Evolutionary conservation across 2,888 invertebrate species (phyloP).

Genomic region (Cylindroiulus punctatus): DNA sequence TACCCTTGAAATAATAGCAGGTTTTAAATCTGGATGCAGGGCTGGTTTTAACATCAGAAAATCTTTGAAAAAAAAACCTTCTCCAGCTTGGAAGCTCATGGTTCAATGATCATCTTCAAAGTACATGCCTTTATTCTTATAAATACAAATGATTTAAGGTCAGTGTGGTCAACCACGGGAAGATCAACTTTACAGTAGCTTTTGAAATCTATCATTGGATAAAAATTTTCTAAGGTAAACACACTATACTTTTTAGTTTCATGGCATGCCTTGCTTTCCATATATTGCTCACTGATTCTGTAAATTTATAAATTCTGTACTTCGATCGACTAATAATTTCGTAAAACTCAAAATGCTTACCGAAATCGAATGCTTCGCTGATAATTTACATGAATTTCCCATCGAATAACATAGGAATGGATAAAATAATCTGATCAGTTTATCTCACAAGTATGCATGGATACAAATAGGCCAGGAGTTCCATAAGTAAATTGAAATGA

Average conservation of each 20-base stretch:
- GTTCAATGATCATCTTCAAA: neutral
- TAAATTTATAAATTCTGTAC: too few relatives aligned
- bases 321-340: too few relatives aligned
- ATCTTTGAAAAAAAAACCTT: neutral
- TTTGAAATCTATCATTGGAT: neutral
- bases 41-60: neutral
- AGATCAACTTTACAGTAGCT: neutral
- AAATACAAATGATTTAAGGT: neutral
- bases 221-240: neutral
- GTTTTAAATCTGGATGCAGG: neutral
- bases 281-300: too few relatives aligned
- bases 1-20: neutral
- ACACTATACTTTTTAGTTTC: neutral
- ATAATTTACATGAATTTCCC: too few relatives aligned
- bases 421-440: too few relatives aligned
- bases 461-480: too few relatives aligned
- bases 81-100: neutral
- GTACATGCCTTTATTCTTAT: neutral
- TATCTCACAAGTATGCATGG: too few relatives aligned
- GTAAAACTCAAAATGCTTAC: too few relatives aligned
- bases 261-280: too few relatives aligned
- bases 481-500: too few relatives aligned
- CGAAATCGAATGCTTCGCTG: too few relatives aligned
- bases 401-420: too few relatives aligned
- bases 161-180: neutral